Evolutionary conservation across 2,797 vertebrate species (phyloP).

Genomic region (Pteropus rufus): DNA sequence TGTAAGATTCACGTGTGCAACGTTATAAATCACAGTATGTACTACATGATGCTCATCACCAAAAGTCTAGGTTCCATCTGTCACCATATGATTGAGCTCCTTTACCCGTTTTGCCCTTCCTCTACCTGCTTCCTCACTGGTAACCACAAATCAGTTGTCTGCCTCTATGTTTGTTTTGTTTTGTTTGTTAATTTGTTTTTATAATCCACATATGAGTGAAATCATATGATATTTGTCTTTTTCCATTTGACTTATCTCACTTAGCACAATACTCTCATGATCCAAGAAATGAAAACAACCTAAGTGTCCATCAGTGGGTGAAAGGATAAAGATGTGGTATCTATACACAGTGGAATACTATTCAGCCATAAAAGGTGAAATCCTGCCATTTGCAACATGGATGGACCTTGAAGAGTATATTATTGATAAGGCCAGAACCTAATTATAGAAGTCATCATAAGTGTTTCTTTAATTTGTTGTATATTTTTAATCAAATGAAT

Average conservation of each 20-base stretch:
- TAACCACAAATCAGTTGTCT: not conserved
- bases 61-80: too few species aligned
- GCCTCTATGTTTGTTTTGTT: not conserved
- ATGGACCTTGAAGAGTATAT: not conserved
- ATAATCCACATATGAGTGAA: not conserved
- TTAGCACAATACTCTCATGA: not conserved
- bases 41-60: not conserved
- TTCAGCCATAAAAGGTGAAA: not conserved
- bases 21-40: not conserved
- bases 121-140: too few species aligned
- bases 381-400: not conserved
- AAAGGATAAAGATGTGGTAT: not conserved
- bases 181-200: not conserved
- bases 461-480: not conserved
- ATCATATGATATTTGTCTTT: not conserved
- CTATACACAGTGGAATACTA: not conserved
- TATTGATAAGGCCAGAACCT: not conserved
- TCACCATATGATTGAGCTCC: not conserved
- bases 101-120: not conserved
- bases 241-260: not conserved
- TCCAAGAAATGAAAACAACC: not conserved
- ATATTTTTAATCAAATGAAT: constrained; percentile 14
- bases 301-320: not conserved
- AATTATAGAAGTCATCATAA: not conserved
- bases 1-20: not conserved